Base-by-base conservation (phyloP, 2,888 invertebrate species). In the Pristionchus fissidentatus region DNA sequence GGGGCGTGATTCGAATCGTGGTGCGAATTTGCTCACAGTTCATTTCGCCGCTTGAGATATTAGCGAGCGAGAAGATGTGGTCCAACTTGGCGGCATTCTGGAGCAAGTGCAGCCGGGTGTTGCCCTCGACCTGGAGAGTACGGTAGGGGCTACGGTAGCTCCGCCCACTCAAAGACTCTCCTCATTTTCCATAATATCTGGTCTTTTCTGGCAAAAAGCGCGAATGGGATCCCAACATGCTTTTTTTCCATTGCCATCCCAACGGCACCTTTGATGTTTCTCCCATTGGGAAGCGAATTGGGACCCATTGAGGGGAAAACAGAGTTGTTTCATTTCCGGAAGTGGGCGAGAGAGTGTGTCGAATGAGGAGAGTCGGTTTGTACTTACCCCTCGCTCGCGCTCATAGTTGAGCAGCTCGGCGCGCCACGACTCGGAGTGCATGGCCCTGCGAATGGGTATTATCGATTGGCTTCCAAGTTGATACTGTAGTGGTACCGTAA, bases 71-170 rank as follows among this genome's bases (percentile, higher is more conserved):
- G 43, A n/a, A 46, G 75, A 75, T 75, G 26, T 35, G 43, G 8
- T 75, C 75, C 22, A 75, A 22, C 15, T 75, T 46, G 46, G 26
- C 43, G 15, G 35, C 75, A 22, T 19, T n/a, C 1, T 19, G 3
- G 5, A 1, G n/a, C 26, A 75, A 22, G 29, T 13, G 26, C 29
- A 26, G 15, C 26, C 46, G 7, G 15, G 75, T 75, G 26, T 75
- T 43, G 75, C 15, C 49, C 49, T 75, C 46, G 26, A 75, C 29
- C 75, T 70, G 70, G n/a, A n/a, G n/a, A n/a, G n/a, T n/a, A n/a
- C n/a, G n/a, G n/a, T n/a, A n/a, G n/a, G n/a, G n/a, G n/a, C n/a
- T n/a, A n/a, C n/a, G n/a, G n/a, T n/a, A n/a, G n/a, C n/a, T n/a
- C n/a, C n/a, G n/a, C n/a, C n/a, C n/a, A n/a, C n/a, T n/a, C n/a